Evolutionary conservation across 2,113 vertebrate species (phyloP), one percentile per base, ranked within the genome.

Genomic region (Willisornis vidua): DNA sequence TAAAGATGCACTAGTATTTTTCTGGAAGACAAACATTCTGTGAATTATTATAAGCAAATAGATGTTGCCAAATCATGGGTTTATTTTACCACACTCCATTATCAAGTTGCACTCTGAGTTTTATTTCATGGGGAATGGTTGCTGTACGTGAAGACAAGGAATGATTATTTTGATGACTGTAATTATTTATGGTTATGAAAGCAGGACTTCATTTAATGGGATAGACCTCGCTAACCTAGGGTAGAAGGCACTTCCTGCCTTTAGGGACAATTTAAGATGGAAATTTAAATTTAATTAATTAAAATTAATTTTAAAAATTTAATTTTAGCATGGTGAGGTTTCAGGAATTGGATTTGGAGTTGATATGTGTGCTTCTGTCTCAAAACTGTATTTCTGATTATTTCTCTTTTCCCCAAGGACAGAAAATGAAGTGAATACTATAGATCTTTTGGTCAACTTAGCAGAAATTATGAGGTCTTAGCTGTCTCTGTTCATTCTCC

Each of bases 101-200:
- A 82, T 81, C 48, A 85, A 55, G 72, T 93, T 72, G 18, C 37
- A 80, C 31, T 89, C 57, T 91, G 72, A 73, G 17, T 94, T 89
- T 28, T 87, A 19, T 77, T 90, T 93, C 33, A 16, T 58, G 46
- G 17, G 67, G 41, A 66, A 70, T 54, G 22, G 17, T 76, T 93
- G 13, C 41, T 77, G 63, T 75, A 62, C n/a, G 39, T 80, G 43
- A 85, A 72, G 46, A 70, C 39, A 70, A 63, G 61, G 52, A 79
- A 87, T 48, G 2, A 89, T 77, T 89, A 25, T 89, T 89, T 96
- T 91, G 20, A 74, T 93, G 39, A 59, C 72, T 67, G 29, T 78
- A 41, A 33, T 22, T 87, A 78, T 96, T 93, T 89, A 71, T 77
- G 85, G 26, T 87, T 82, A 61, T 29, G 52, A 28, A 89, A 89